Conservation (phyloP, 1,140 invertebrate species). For the Periplaneta americana region DNA sequence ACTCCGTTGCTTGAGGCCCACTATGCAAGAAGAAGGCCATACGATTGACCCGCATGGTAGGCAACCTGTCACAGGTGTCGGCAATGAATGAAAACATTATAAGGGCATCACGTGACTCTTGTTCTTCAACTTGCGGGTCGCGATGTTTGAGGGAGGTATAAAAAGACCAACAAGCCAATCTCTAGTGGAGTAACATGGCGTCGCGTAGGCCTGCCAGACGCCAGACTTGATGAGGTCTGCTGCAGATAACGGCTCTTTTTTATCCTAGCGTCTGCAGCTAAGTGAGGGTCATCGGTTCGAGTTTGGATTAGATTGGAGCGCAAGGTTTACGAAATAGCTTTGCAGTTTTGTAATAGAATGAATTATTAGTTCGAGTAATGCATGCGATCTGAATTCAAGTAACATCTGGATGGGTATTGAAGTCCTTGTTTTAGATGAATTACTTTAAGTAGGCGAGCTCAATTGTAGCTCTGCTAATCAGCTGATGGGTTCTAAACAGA, state of each 20-base stretch:
- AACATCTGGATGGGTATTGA: no score
- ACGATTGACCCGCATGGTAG: background rate
- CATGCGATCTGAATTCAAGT: no score
- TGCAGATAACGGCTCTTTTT: background rate
- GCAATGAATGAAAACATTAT: background rate
- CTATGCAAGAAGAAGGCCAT: background rate
- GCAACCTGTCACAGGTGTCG: background rate
- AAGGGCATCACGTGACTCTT: background rate
- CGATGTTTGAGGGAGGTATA: background rate
- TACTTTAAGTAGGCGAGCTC: no score
- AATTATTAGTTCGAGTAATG: no score
- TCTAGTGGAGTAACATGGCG: background rate
- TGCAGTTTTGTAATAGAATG: no score
- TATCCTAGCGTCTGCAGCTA: background rate
- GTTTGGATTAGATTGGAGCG: background rate
- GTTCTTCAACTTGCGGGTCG: background rate
- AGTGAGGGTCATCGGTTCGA: background rate
- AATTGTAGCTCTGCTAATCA: no score
- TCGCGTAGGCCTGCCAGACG: background rate
- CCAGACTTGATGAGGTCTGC: background rate
- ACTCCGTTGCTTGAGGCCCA: no score
- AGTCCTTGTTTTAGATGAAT: no score
- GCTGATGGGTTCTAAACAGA: no score
- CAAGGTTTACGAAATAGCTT: no score
- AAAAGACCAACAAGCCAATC: background rate